Evolutionary conservation across 2,888 invertebrate species (phyloP), one percentile per base, ranked within the genome.

Genomic region (Toxonevra muliebris): DNA sequence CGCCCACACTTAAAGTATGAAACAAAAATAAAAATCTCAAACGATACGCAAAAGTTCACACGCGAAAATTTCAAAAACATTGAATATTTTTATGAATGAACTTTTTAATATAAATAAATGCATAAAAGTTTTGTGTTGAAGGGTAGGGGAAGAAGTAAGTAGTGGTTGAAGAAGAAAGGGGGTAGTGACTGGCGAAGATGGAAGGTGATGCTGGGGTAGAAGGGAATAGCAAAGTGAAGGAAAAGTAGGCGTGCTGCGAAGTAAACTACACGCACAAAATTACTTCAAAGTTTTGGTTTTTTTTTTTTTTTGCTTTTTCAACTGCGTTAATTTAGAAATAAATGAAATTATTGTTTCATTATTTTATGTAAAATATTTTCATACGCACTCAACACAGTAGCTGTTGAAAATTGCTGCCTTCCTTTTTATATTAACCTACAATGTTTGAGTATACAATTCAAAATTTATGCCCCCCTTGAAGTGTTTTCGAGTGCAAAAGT

Each of bases 291-390:
- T 19, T 57, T 40, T 45, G 42, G 64, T 43, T 17, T 57, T 55
- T 11, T 54, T 20, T 65, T 48, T 30, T 30, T 61, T 67, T 41
- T n/a, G 65, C 57, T 70, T 61, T 65, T 65, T 60, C 65, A 70
- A 67, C 68, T 68, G 70, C 57, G 13, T 9, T 40, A 13, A 12
- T 17, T 41, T 12, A 15, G 17, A 57, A 68, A 61, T 7, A 61
- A 61, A 63, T 59, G 59, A 65, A 68, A 70, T 70, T 70, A 70
- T 68, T 70, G 60, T 68, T 66, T 66, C 70, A 70, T 70, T 70
- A 70, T 66, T 66, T 70, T 68, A 68, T 66, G 66, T 61, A 68
- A 68, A 70, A 63, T 66, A 61, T 61, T 30, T 41, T 41, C 10
- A 43, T n/a, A 48, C 8, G 50, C 13, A 45, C 45, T 65, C 43